Evolutionary conservation across 2,888 invertebrate species (phyloP).

Genomic region (Flexamia atlantica): DNA sequence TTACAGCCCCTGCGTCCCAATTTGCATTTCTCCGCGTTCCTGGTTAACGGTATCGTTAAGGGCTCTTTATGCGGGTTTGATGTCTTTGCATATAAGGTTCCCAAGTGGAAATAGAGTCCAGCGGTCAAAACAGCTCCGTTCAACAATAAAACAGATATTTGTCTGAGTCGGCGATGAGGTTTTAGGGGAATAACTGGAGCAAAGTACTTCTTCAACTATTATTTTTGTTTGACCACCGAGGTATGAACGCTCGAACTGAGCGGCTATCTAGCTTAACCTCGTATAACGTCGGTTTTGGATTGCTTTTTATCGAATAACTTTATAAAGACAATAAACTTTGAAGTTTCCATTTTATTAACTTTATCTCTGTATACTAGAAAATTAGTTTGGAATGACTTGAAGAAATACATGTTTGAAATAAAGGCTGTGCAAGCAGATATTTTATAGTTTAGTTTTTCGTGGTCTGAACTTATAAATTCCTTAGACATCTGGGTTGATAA

Average conservation of each 20-base stretch:
- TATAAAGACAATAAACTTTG: no score
- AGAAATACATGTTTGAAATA: no score
- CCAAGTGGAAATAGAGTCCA: slow-evolving; percentile 8
- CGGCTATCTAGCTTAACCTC: background rate
- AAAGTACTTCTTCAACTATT: slow-evolving; percentile 17
- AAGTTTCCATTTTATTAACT: no score
- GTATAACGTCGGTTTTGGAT: background rate
- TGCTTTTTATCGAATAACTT: no score
- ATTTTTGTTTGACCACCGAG: background rate
- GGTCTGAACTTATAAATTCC: no score
- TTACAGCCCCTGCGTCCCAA: slow-evolving; percentile 51
- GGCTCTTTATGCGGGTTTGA: slow-evolving; percentile 45
- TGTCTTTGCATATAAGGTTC: slow-evolving; percentile 20
- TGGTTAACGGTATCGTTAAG: slow-evolving; percentile 29
- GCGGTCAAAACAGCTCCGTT: slow-evolving; percentile 7
- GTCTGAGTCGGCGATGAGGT: background rate
- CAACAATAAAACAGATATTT: slow-evolving; percentile 15
- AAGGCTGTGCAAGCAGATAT: no score
- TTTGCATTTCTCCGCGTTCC: slow-evolving; percentile 47
- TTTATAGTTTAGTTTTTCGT: no score
- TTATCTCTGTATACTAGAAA: no score
- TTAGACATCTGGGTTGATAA: no score
- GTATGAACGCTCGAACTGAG: background rate
- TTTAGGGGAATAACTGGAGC: slow-evolving; percentile 15
- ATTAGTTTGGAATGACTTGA: no score